Evolutionary conservation across 2,797 vertebrate genomes (phyloP), one percentile per base, ranked within the genome.

Genomic region (Vireo griseus): DNA sequence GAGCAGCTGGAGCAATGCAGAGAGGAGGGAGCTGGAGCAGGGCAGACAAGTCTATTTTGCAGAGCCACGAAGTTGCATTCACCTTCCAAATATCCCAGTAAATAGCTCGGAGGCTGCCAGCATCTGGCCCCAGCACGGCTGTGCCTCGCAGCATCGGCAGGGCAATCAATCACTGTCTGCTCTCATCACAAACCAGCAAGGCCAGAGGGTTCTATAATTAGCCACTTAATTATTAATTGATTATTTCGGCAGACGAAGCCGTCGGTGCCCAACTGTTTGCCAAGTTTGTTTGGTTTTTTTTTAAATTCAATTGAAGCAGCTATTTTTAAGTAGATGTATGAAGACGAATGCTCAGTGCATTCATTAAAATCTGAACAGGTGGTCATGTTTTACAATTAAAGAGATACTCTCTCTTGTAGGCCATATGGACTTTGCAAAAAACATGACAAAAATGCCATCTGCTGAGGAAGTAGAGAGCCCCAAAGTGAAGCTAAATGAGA

Each of bases 171-270:
- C 95, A 96, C 83, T 95, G 93, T 93, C 93, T 93, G 83, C 85
- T 95, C 86, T 69, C 62, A 95, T 95, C 94, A 95, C 83, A 35
- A 95, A 84, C 4, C 33, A 62, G 66, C 71, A 92, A 86, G 79
- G 76, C 87, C 88, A 69, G 4, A 42, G 84, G 73, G 37, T 69
- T 88, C 95, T 96, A 96, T 97, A 97, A 96, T 97, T 95, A 97
- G 94, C 74, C 67, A 96, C 66, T 97, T 96, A 96, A 97, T 97
- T 93, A 97, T 91, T 96, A 97, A 97, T 94, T 96, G 95, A 97
- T 97, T 97, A 96, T 94, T 96, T 93, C 72, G 71, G 86, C 94
- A 95, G 73, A 82, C 10, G 0, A 77, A 85, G 55, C 55, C 55
- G 68, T 78, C 92, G 78, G 20, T 68, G 37, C 72, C 61, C 67